Percentiles rank a stretch among this genome's conserved stretches.
Conservation (phyloP, 2,888 invertebrate genomes). For the Prosopocoilus inquinatus region DNA sequence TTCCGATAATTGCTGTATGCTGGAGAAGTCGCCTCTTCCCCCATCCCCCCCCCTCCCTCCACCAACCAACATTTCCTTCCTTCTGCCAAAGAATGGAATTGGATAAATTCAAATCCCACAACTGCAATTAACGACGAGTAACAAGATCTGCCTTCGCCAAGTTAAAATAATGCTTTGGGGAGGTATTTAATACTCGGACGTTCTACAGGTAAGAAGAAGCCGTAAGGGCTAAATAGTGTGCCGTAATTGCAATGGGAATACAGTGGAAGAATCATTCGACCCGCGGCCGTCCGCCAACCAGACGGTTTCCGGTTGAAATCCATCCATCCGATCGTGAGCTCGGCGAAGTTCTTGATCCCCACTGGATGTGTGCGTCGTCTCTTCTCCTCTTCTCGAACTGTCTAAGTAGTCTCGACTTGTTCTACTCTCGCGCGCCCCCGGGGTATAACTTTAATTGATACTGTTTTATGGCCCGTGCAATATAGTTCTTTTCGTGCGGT, state of each 20-base stretch:
- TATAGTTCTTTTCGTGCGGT: neutral
- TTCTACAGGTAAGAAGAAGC: constrained; percentile 3
- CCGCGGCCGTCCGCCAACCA: too few relatives aligned
- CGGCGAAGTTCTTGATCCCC: too few relatives aligned
- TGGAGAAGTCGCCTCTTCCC: neutral
- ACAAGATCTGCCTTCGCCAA: too few relatives aligned
- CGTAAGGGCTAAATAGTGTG: neutral
- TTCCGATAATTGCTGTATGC: neutral
- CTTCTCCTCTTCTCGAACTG: neutral
- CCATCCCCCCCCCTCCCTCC: too few relatives aligned
- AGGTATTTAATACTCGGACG: neutral
- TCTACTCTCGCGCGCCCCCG: neutral
- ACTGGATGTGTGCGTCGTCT: too few relatives aligned
- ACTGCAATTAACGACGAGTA: too few relatives aligned
- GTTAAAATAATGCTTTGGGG: constrained; percentile 1
- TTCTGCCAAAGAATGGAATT: too few relatives aligned
- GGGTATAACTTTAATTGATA: constrained; percentile 1
- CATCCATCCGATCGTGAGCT: too few relatives aligned
- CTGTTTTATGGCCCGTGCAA: neutral
- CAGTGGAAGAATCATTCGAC: too few relatives aligned
- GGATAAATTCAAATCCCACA: too few relatives aligned
- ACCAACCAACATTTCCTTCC: too few relatives aligned
- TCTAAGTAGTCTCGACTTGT: neutral
- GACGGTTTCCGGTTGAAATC: too few relatives aligned
- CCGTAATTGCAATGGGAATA: neutral